Base-by-base conservation (phyloP, 2,113 vertebrate genomes). In the Apodemus speciosus region DNA sequence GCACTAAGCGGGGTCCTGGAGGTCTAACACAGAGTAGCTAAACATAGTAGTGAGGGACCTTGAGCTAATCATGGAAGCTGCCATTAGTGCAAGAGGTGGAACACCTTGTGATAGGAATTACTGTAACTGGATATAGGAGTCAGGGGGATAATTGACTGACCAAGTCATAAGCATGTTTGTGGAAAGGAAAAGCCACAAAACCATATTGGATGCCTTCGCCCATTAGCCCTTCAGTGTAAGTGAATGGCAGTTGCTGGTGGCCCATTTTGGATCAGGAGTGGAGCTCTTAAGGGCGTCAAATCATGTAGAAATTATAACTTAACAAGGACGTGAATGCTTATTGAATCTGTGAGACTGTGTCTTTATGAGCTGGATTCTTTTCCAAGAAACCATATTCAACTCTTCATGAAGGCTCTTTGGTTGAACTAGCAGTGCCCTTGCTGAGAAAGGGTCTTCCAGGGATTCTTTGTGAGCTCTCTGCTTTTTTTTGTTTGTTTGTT, bases 51-150 rank as follows among this genome's bases (percentile, higher is more conserved):
- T 94, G 85, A 96, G 94, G 93, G 96, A 97, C 97, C 96, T 97
- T 97, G 95, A 95, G 96, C 94, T 97, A 97, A 95, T 97, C 97
- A 94, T 95, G 62, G 81, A 97, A 97, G 96, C 92, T 97, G 94
- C 97, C 97, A 97, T 98, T 98, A 98, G 97, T 97, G 97, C 95
- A 97, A 97, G 96, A 98, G 96, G 97, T 98, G 95, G 97, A 98
- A 97, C 97, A 97, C 96, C 96, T 96, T 96, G 97, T 97, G 97
- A 98, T 97, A 97, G 97, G 97, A 98, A 98, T 98, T 97, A 98
- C 97, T 95, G 97, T 97, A 98, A 98, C 98, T 98, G 97, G 97
- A 95, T 97, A 97, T 96, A 96, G 96, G 97, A 98, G 97, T 97
- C 97, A 95, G 96, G 96, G 96, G 97, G 64, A 97, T 97, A 98